Evolutionary conservation across 2,888 invertebrate genomes (phyloP).

Genomic region (Dasypogon diadema): DNA sequence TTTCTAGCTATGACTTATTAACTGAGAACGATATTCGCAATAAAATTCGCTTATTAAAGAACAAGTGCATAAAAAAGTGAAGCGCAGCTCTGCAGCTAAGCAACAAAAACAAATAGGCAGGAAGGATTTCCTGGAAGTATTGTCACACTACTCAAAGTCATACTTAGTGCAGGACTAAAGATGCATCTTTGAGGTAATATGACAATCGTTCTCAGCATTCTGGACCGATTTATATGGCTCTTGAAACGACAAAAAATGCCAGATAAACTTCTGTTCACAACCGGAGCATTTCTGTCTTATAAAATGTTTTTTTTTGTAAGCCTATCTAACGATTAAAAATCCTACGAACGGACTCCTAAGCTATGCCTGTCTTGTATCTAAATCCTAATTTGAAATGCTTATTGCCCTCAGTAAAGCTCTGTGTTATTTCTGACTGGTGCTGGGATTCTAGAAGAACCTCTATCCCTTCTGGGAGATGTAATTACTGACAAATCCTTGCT

Average conservation of each 20-base stretch:
- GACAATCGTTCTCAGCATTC: not conserved
- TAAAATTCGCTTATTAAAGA: not conserved
- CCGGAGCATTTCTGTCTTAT: constrained; percentile 30
- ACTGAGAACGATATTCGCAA: not conserved
- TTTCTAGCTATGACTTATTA: not conserved
- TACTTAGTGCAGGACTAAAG: not conserved
- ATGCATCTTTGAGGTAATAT: not conserved
- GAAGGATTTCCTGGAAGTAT: not conserved
- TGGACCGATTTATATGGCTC: too few relatives aligned
- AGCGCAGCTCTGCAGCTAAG: not conserved
- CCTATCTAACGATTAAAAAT: constrained; percentile 33
- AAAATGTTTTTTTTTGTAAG: constrained; percentile 37
- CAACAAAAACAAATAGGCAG: not conserved
- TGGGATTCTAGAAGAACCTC: constrained; percentile 67
- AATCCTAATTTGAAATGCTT: not conserved
- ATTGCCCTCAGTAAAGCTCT: constrained; percentile 56
- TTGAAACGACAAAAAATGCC: not conserved
- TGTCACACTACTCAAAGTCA: not conserved
- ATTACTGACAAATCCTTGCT: constrained; percentile 61
- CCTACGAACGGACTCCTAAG: not conserved
- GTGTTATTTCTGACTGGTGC: constrained; percentile 63
- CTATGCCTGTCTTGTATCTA: not conserved
- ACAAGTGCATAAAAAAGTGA: constrained; percentile 9
- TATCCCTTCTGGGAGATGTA: constrained; percentile 59
- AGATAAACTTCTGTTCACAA: constrained; percentile 17